Conservation (phyloP, 2,797 vertebrate genomes). For the Labroides dimidiatus region DNA sequence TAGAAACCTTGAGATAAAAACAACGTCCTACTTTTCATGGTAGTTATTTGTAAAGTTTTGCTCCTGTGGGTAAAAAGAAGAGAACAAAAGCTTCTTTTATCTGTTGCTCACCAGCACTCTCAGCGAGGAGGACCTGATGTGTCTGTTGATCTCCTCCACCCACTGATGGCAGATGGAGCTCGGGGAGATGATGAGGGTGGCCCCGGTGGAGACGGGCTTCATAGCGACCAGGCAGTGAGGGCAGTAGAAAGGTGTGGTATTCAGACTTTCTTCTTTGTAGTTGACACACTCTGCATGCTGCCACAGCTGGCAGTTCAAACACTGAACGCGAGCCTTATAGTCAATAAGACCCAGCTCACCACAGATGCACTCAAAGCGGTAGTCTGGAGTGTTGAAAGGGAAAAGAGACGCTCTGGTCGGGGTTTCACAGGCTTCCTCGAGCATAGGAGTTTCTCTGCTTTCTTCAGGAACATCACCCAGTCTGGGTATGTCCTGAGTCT, state of each 20-base stretch:
- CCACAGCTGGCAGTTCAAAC: slow-evolving; percentile 96
- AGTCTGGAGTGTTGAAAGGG: slow-evolving; percentile 89
- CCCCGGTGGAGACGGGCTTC: slow-evolving; percentile 94
- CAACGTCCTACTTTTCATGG: too few relatives aligned
- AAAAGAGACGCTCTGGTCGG: slow-evolving; percentile 72
- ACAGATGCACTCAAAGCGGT: slow-evolving; percentile 97
- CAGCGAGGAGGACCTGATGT: slow-evolving; percentile 93
- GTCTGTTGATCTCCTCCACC: slow-evolving; percentile 98
- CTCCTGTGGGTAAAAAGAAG: too few relatives aligned
- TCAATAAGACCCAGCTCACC: slow-evolving; percentile 92
- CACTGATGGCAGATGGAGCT: slow-evolving; percentile 99
- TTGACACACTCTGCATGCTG: slow-evolving; percentile 97
- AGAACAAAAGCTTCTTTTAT: neutral
- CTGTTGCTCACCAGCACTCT: slow-evolving; percentile 90
- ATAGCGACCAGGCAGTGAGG: slow-evolving; percentile 99
- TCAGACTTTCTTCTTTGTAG: slow-evolving; percentile 93
- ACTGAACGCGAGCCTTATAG: slow-evolving; percentile 95
- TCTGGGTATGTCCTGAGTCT: slow-evolving; percentile 26
- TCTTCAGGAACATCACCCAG: slow-evolving; percentile 3
- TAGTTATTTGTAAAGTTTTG: too few relatives aligned
- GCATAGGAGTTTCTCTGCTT: slow-evolving; percentile 7
- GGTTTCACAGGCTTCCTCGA: slow-evolving; percentile 28
- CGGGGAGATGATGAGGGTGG: slow-evolving; percentile 97
- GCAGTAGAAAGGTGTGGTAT: slow-evolving; percentile 95
- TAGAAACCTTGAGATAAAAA: too few relatives aligned